Evolutionary conservation across 2,888 invertebrate genomes (phyloP), one percentile per base, ranked within the genome.

Genomic region (Plagodis pulveraria): DNA sequence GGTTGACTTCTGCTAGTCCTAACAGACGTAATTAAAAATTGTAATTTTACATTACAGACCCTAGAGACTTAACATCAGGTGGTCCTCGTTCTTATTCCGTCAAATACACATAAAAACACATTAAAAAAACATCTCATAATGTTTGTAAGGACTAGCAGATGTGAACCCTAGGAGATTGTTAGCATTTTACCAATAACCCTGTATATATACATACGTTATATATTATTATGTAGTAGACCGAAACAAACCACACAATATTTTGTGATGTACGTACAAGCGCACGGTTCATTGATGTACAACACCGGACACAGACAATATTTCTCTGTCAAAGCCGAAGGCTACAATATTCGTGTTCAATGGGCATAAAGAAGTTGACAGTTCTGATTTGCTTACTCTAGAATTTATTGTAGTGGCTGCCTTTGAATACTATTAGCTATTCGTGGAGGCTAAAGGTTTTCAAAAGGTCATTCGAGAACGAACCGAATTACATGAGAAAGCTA

Each of bases 351-450:
- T 72, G 69, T 62, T 58, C 62, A 56, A 56, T 64, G 59, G 61
- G 50, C 60, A 69, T 70, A 66, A 68, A 62, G 56, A 61, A 62
- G 60, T 63, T 69, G 70, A 69, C 67, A 69, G 67, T 62, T 66
- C 55, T 62, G 66, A 70, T 64, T 58, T 56, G 66, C 59, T 54
- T 66, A 53, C 53, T 63, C 59, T 50, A 59, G 47, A 55, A 62
- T 62, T 62, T 67, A 65, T 57, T 58, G 54, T 65, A 54, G 49
- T 47, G 38, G 10, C 46, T 56, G 54, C 46, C 42, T 60, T 60
- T 60, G 44, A 63, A 51, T 67, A 47, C 41, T 35, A 11, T 35
- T 9, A 41, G 43, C 50, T 57, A 42, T 50, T 7, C 41, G 41
- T 11, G 33, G 36, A 51, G 5, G 44, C 4, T 38, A 52, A 55